Evolutionary conservation across 2,888 invertebrate genomes (phyloP).

Genomic region (Protonemura montana): DNA sequence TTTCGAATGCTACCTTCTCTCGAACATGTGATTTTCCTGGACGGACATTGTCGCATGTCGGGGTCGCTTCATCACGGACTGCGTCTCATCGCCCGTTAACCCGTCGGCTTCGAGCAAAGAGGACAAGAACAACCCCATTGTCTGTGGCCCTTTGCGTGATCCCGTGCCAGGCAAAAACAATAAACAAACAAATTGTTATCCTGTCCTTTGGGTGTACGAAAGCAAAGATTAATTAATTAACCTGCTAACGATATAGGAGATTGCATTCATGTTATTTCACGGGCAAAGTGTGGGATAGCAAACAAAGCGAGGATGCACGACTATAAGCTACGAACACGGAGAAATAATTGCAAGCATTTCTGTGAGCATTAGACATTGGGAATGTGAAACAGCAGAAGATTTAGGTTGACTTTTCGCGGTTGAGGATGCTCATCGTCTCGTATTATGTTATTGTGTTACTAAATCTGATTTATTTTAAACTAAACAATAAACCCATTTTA

Average conservation of each 20-base stretch:
- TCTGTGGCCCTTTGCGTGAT: not conserved
- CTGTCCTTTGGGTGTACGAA: not conserved
- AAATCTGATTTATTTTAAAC: no score
- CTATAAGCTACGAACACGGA: not conserved
- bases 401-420: no score
- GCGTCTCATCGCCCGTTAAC: not conserved
- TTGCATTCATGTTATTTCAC: not conserved
- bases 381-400: not conserved
- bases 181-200: constrained; percentile 12
- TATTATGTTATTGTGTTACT: no score
- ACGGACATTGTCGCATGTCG: not conserved
- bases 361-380: not conserved
- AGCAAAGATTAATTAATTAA: constrained; percentile 12
- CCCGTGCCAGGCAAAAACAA: not conserved
- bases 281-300: not conserved
- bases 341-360: not conserved
- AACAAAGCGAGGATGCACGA: not conserved
- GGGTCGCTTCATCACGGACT: not conserved
- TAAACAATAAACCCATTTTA: no score
- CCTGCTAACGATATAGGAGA: not conserved
- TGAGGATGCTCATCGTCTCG: no score
- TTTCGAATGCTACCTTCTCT: not conserved
- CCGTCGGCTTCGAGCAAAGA: not conserved
- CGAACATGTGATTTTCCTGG: not conserved
- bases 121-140: not conserved